phyloP scores from a whole-genome alignment of 2,113 vertebrate genomes.

The Rhombomys opimus region DNA sequence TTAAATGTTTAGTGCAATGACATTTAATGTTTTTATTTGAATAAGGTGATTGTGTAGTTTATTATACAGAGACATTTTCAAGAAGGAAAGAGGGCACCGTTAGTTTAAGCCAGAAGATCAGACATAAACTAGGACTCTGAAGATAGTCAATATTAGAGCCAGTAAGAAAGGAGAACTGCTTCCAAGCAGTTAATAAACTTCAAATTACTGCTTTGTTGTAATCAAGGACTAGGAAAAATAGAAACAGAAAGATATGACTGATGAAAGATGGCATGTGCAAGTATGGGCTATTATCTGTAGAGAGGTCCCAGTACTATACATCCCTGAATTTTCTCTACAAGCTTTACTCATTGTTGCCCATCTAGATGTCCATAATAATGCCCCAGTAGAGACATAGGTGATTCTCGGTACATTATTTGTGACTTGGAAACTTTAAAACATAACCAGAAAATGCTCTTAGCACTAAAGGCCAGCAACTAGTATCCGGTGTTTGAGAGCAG shows the following conservation, averaged over 20 bases:
- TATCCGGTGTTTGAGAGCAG: neutral
- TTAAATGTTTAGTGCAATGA: slow-evolving; percentile 11
- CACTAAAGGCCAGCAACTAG: neutral
- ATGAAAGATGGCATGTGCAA: neutral
- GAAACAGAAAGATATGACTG: neutral
- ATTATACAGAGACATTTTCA: neutral
- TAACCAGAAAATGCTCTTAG: neutral
- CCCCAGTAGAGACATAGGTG: neutral
- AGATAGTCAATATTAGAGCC: neutral
- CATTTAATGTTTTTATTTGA: slow-evolving; percentile 45
- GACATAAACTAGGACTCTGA: neutral
- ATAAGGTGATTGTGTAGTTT: neutral
- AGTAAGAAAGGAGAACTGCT: neutral
- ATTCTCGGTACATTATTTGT: neutral
- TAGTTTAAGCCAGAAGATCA: neutral
- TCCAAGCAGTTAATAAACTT: neutral
- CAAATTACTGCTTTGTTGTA: neutral
- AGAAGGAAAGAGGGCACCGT: neutral
- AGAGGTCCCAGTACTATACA: neutral
- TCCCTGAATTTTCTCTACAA: neutral
- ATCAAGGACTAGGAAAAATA: slow-evolving; percentile 8
- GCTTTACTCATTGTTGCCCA: slow-evolving; percentile 5
- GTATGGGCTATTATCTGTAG: neutral
- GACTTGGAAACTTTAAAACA: neutral
- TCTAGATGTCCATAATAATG: neutral